Evolutionary conservation across 2,113 vertebrate species (phyloP).

Genomic region (Octodon degus): DNA sequence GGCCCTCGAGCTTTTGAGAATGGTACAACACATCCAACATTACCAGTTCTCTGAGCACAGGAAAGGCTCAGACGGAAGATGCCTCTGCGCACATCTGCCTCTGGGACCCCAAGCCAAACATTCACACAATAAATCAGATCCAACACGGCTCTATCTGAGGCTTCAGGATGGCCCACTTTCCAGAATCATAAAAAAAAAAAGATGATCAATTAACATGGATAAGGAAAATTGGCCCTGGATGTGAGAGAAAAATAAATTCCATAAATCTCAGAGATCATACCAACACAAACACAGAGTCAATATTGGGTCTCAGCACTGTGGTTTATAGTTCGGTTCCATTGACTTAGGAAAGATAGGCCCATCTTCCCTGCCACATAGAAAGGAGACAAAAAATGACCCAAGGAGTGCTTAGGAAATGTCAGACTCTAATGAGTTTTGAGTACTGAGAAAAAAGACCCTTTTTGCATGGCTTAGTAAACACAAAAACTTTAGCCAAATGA

Average conservation of each 20-base stretch:
- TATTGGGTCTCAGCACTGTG: not conserved
- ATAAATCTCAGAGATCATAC: not conserved
- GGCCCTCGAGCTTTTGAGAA: not conserved
- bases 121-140: not conserved
- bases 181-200: conserved; percentile 17
- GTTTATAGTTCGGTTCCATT: not conserved
- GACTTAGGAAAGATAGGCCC: not conserved
- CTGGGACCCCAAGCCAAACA: not conserved
- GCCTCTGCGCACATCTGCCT: not conserved
- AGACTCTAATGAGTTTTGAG: not conserved
- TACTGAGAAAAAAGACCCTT: not conserved
- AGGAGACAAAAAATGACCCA: not conserved
- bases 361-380: not conserved
- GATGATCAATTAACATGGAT: conserved; percentile 35
- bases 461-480: not conserved
- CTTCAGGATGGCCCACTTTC: conserved; percentile 1
- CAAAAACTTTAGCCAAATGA: not conserved
- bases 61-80: conserved; percentile 3
- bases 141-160: not conserved
- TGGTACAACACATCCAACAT: not conserved
- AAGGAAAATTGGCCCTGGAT: not conserved
- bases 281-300: not conserved
- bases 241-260: conserved; percentile 1
- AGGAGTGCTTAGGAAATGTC: not conserved
- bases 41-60: not conserved